Evolutionary conservation across 2,113 vertebrate species (phyloP), one percentile per base, ranked within the genome.

Genomic region (Acinonyx jubatus): DNA sequence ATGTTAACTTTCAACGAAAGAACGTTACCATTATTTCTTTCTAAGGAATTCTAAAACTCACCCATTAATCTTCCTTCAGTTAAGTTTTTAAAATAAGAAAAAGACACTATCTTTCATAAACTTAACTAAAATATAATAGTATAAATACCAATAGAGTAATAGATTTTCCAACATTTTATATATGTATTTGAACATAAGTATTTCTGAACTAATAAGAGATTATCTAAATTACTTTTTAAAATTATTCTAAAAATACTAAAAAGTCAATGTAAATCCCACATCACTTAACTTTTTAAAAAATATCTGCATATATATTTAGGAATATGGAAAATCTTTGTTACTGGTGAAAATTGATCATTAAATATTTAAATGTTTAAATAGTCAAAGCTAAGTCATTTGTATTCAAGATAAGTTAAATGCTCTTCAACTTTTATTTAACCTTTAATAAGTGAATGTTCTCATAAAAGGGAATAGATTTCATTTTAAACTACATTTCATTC

Each of bases 351-450:
- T 14, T 73, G 33, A 65, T 90, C 41, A 81, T 36, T 96, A 61
- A 73, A 63, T 85, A 94, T 79, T 96, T 97, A 96, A 94, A 84
- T 79, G 61, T 87, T 90, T 95, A 92, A 97, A 65, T 69, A 91
- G 52, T 74, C 76, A 91, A 97, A 74, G 66, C 66, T 71, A 91
- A 93, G 41, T 79, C 66, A 66, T 97, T 97, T 94, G 57, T 92
- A 96, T 95, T 97, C 87, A 94, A 91, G 66, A 69, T 61, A 96
- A 96, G 50, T 94, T 83, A 96, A 97, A 97, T 4, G 18, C 0
- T 94, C 76, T 96, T 96, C 74, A 93, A 91, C n/a, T 97, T 97
- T 95, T 96, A 96, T 84, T 96, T 97, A 98, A 98, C 91, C 76
- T 98, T 94, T 97, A 97, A 91, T 92, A 90, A 87, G 52, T 91